Percentiles rank a stretch among this genome's conserved stretches.
These are phyloP conservation scores for Drosophila anceps DNA, from an alignment of 2,888 invertebrate species.

Conservation along the genomic window DNA sequence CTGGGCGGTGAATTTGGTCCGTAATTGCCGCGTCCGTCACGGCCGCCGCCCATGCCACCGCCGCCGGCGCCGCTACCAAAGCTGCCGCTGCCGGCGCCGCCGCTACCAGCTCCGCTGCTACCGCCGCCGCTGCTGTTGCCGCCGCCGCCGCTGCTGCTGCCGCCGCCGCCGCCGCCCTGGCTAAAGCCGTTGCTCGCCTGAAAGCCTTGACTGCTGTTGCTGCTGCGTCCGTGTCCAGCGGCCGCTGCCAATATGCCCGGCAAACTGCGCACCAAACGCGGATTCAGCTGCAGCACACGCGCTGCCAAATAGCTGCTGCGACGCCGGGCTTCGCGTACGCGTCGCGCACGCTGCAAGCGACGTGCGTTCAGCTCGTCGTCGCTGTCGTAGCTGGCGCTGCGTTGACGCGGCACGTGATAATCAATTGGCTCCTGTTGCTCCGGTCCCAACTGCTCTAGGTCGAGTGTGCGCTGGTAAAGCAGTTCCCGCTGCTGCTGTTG, in stretches of 20 bases:
- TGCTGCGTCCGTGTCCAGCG: constrained; percentile 92
- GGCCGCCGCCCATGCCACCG: constrained; percentile 91
- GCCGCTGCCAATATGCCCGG: constrained; percentile 90
- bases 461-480: constrained; percentile 85
- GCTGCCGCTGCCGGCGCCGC: constrained; percentile 85
- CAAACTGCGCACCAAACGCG: constrained; percentile 86
- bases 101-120: constrained; percentile 52
- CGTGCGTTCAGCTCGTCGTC: constrained; percentile 81
- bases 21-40: constrained; percentile 93
- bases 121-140: constrained; percentile 73
- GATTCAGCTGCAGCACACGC: constrained; percentile 82
- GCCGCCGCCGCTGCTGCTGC: constrained; percentile 79
- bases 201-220: constrained; percentile 85
- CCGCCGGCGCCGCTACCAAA: constrained; percentile 87
- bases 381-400: constrained; percentile 85
- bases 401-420: constrained; percentile 93
- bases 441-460: constrained; percentile 86
- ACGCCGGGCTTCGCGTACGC: constrained; percentile 89
- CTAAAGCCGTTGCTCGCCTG: constrained; percentile 79
- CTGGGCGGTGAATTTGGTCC: constrained; percentile 95
- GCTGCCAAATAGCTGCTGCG: constrained; percentile 89
- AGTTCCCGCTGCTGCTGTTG: constrained; percentile 46
- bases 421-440: constrained; percentile 95
- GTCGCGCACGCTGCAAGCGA: constrained; percentile 87
- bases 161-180: constrained; percentile 76